Base-by-base conservation (phyloP, 1,140 invertebrate genomes). In the Venustaconcha ellipsiformis region DNA sequence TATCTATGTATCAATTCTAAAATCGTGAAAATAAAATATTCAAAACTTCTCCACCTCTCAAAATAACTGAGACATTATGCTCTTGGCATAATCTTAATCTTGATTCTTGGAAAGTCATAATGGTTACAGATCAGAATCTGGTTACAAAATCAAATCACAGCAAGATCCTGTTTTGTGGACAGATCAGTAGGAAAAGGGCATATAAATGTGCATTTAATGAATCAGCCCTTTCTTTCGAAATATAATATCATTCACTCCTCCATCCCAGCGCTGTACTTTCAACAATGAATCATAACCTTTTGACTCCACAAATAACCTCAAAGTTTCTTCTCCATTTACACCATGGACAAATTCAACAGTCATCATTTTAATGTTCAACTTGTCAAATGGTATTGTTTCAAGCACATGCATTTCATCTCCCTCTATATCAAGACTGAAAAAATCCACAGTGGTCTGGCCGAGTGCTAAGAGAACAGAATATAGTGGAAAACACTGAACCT, bases 401-500 rank as follows among this genome's bases (percentile, higher is more conserved):
- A 92, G 79, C 80, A 74, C 91, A 56, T 86, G 79, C 63, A 94
- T 88, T 86, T 93, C 94, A 68, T 92, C 91, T 69, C 92, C 92
- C 57, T 93, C 93, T 57, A 93, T 90, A 78, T 94, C 94, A 72
- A 96, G 90, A 85, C 93, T 93, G 71, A 96, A 90, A 85, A 94
- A 94, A 90, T 95, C 93, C 62, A 95, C 90, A 55, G 89, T 90
- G 18, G 93, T 93, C 60, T 93, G 91, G 83, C 94, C 94, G 78
- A 94, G 93, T 57, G 95, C 95, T 74, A 95, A 90, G 83, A 96
- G 89, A 71, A 96, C 91, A 23, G 95, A 95, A 86, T 94, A 94
- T 68, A 96, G 91, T 79, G 95, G 95, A 88, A 96, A 95, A 89
- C 95, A 96, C 86, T 95, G 94, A 67, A 96, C 93, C 26, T 84